Percentiles rank a stretch among this genome's conserved stretches.
phyloP scores from a whole-genome alignment of 2,113 vertebrate species.

The Romanogobio albipinnatus region DNA sequence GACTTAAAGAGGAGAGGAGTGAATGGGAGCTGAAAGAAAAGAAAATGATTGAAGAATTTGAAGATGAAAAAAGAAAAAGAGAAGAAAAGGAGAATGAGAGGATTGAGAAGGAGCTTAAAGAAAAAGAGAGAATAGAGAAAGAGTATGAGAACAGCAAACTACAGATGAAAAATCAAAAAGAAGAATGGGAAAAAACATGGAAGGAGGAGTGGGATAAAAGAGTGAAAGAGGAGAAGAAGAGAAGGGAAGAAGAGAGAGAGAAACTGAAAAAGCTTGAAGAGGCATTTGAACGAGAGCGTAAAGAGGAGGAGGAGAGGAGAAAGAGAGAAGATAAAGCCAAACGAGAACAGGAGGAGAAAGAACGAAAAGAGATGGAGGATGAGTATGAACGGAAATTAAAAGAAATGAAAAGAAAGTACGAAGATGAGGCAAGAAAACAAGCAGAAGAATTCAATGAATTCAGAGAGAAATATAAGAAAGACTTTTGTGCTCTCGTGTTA shows the following conservation, averaged over 20 bases:
- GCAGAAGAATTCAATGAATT: not conserved
- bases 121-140: not conserved
- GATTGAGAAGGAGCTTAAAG: not conserved
- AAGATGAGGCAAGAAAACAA: not conserved
- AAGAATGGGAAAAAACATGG: not conserved
- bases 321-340: not conserved
- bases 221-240: not conserved
- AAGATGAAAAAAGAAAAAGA: not conserved
- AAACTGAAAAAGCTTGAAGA: conserved; percentile 1
- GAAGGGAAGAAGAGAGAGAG: not conserved
- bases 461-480: not conserved
- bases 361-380: not conserved
- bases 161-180: not conserved
- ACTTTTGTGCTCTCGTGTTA: not conserved
- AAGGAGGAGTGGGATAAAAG: not conserved
- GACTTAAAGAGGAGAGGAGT: not conserved
- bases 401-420: not conserved
- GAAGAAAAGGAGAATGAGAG: not conserved
- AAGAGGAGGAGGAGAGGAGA: not conserved
- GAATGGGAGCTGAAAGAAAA: conserved; percentile 2
- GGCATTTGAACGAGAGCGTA: not conserved
- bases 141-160: not conserved
- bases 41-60: not conserved
- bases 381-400: not conserved
- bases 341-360: not conserved